Conservation (phyloP, 2,797 vertebrate species). For the Enteromius trimaculatus region DNA sequence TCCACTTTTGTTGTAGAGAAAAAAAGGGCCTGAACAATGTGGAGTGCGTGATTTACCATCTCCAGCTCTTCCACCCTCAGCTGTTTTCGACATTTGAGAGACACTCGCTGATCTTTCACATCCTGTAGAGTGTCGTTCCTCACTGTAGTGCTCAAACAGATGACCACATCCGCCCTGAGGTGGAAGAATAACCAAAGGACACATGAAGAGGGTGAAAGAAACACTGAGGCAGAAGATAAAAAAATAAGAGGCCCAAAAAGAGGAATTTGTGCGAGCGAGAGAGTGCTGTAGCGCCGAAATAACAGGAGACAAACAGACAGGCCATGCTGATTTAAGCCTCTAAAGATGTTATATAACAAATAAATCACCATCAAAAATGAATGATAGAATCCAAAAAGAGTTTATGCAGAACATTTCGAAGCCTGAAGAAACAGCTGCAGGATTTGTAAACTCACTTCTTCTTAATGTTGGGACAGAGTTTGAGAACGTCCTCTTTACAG, state of each 20-base stretch:
- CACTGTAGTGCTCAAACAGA: conserved; percentile 88
- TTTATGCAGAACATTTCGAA: not conserved
- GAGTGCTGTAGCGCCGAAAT: not conserved
- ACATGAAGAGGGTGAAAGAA: conserved; percentile 12
- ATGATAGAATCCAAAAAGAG: not conserved
- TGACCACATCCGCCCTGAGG: conserved; percentile 86
- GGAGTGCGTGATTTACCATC: conserved; percentile 75
- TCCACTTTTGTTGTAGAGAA: not conserved
- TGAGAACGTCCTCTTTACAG: conserved; percentile 97
- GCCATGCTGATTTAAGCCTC: not conserved
- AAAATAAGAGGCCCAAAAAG: not conserved
- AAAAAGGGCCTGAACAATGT: not conserved
- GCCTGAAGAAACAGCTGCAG: too few species aligned
- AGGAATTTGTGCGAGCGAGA: not conserved
- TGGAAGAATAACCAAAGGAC: not conserved
- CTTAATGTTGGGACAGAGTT: conserved; percentile 97
- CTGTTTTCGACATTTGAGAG: conserved; percentile 88
- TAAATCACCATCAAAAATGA: not conserved
- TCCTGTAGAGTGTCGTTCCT: conserved; percentile 89
- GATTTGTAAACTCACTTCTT: conserved; percentile 86
- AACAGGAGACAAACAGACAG: not conserved
- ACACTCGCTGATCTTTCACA: conserved; percentile 87
- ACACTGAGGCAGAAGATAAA: not conserved
- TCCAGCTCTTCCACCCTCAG: conserved; percentile 88
- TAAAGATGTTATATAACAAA: conserved; percentile 25